Percentiles rank a stretch among this genome's conserved stretches.
Conservation (phyloP, 2,888 invertebrate species). For the Dolichopus griseipennis region DNA sequence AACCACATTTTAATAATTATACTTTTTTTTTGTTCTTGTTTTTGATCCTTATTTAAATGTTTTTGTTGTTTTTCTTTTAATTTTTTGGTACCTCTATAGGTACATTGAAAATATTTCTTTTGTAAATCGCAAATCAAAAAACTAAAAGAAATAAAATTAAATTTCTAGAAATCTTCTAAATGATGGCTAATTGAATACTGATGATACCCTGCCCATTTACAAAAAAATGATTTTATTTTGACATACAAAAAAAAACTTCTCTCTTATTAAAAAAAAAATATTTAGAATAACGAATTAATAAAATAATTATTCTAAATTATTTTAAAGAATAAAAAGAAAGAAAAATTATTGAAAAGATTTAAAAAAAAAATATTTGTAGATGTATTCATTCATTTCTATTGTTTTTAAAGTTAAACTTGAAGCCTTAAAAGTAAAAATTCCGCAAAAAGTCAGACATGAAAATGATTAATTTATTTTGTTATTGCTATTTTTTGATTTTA, state of each 20-base stretch:
- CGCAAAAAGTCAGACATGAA: no score
- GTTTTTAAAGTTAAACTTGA: no score
- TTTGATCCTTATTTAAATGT: no score
- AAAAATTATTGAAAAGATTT: not conserved
- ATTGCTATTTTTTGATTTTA: no score
- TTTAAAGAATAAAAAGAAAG: not conserved
- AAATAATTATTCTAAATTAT: not conserved
- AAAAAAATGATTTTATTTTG: not conserved
- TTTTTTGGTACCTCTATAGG: not conserved
- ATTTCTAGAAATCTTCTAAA: not conserved
- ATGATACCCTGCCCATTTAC: constrained; percentile 3
- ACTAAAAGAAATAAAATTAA: not conserved
- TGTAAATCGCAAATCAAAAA: not conserved
- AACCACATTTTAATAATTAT: not conserved
- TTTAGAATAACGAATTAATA: not conserved
- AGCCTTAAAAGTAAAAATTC: no score
- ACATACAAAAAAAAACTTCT: not conserved
- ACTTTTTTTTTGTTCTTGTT: not conserved
- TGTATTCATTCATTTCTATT: no score
- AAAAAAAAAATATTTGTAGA: no score
- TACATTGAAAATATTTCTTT: not conserved
- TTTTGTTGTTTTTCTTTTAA: no score
- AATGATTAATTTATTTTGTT: no score
- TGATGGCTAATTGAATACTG: constrained; percentile 4
- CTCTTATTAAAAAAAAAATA: not conserved